Base-by-base conservation (phyloP, 2,888 invertebrate species). In the Lochmaea crataegi region DNA sequence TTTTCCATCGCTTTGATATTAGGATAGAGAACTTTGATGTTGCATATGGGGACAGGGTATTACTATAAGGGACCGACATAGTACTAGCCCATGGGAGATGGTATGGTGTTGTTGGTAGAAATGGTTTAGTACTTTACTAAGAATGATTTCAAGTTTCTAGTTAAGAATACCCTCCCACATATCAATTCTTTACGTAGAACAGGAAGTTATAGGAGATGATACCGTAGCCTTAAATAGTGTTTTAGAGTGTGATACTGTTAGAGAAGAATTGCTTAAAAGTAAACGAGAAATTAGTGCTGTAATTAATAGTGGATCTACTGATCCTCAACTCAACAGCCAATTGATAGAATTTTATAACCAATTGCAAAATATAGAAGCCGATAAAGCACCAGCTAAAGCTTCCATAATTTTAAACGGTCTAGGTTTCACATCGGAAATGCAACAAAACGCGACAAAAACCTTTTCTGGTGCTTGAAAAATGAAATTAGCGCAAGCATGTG, bases 381-480 rank as follows among this genome's bases (percentile, higher is more conserved):
- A 98, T 85, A 98, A 97, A 86, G 98, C 99, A 0, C 98, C 99
- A 0, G 96, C 99, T 0, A 91, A 92, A 72, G 99, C 99, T 0
- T 96, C 97, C 32, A 94, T 96, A 58, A 99, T 99, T 81, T 90
- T 99, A 16, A 94, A 94, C 78, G 99, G 99, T 88, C 89, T 99
- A 45, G 99, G 99, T 1, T 99, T 99, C 87, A 92, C 93, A 1
- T 89, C 95, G 0, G 94, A 93, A 58, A 96, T 96, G 93, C 99
- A 99, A 88, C 90, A 89, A 14, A 90, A 92, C 75, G 91, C 94
- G 0, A 99, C 99, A 0, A 96, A 90, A 89, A 94, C 96, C 16
- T 99, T 99, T 88, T 98, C 98, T 14, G 99, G 99, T 80, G 99
- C 99, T 12, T 99, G 99, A 99, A 90, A 99, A 79, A 99, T 99